Conservation (phyloP, 2,888 invertebrate species). For the Alitta virens region DNA sequence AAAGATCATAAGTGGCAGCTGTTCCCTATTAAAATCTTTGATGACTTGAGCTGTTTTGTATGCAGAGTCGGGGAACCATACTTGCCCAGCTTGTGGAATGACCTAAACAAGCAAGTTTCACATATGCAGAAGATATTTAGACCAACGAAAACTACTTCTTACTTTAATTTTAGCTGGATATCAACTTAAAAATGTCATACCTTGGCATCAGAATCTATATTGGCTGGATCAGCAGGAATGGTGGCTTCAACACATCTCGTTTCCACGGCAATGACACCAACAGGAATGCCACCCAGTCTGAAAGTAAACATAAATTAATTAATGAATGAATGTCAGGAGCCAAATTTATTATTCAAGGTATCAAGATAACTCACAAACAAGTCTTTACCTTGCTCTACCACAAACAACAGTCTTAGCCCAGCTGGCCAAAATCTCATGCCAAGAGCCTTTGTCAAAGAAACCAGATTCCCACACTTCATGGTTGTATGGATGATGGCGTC, state of each 20-base stretch:
- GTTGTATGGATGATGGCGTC: conserved; percentile 53
- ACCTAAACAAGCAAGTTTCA: background rate
- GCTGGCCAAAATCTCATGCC: conserved; percentile 87
- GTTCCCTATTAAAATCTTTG: conserved; percentile 91
- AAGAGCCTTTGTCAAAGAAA: conserved; percentile 82
- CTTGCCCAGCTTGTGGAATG: conserved; percentile 69
- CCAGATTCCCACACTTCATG: conserved; percentile 77
- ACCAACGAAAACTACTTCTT: too few species aligned
- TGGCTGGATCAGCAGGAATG: conserved; percentile 97
- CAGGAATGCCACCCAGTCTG: conserved; percentile 89
- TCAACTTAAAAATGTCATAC: conserved; percentile 54
- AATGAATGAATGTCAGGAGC: too few species aligned
- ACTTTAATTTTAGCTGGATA: too few species aligned
- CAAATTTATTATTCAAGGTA: too few species aligned
- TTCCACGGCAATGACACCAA: conserved; percentile 95
- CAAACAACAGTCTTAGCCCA: conserved; percentile 93
- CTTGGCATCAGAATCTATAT: conserved; percentile 94
- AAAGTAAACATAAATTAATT: too few species aligned
- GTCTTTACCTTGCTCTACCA: conserved; percentile 46
- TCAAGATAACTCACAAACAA: too few species aligned
- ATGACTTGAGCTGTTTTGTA: conserved; percentile 99
- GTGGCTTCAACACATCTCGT: conserved; percentile 92
- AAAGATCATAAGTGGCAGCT: conserved; percentile 91
- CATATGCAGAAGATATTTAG: too few species aligned
- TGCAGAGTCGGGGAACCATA: conserved; percentile 99